Base-by-base conservation (phyloP, 2,113 vertebrate species). In the Cavia aperea region DNA sequence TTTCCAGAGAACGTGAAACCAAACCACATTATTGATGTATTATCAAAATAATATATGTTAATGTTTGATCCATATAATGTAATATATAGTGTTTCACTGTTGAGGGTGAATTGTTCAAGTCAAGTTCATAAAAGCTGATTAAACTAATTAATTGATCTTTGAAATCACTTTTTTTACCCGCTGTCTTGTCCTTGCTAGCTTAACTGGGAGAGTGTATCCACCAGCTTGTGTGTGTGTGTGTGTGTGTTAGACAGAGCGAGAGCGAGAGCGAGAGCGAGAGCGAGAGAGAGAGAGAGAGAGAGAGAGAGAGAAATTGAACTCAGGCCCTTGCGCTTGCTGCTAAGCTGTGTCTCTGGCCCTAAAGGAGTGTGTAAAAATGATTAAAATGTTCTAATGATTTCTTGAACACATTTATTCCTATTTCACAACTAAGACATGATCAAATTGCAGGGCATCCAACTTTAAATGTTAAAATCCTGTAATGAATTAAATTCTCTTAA, bases 81-180 rank as follows among this genome's bases (percentile, higher is more conserved):
- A 29, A 14, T 70, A 0, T 70, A 46, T 89, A 78, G 15, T 33
- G 0, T 84, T n/a, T 93, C 5, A 18, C 49, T 83, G 1, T 58
- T 51, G n/a, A 54, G 62, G 39, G 49, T 68, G 54, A 81, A 18
- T 56, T 89, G 1, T 92, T 6, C 8, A 60, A 54, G 70, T 85
- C 31, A 13, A 81, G 92, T 90, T 93, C 62, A 21, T 81, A 75
- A 81, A 63, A 94, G 24, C 81, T 86, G 23, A 31, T 77, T 94
- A 39, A 85, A 90, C 54, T 70, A 23, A 51, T 82, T 77, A 7
- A 39, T 79, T 77, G 11, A 39, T 79, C 63, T 81, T 86, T 78
- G 43, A 51, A 81, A 66, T 66, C 31, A 54, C 31, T 33, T 49
- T 54, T 73, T 39, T 11, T 11, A 2, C 14, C 6, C 31, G 12